Base-by-base conservation (phyloP, 2,797 vertebrate genomes). In the Pipistrellus pygmaeus region DNA sequence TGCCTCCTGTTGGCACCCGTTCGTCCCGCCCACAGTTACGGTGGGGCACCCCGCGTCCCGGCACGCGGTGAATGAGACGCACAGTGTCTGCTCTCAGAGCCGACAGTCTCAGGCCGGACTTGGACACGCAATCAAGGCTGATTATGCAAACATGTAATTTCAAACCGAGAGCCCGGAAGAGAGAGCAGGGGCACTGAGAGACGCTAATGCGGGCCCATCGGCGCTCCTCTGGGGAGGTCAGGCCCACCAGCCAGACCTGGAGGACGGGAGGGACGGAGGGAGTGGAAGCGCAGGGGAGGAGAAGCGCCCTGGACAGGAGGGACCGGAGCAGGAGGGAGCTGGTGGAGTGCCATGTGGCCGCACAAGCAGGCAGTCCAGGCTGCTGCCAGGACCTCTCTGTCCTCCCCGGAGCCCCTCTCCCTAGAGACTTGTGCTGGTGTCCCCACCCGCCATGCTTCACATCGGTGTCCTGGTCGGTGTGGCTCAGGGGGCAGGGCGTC, bases 381-480 rank as follows among this genome's bases (percentile, higher is more conserved):
- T 32, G 38, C 62, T 81, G n/a, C 89, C 62, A 85, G 95, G 35
- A 78, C 48, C 60, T 64, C 72, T 68, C 51, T 73, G 64, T 64
- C 53, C 68, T 88, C 69, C 21, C 20, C 38, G 21, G 66, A 76
- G 55, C 9, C 71, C 23, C 25, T 86, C 51, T 46, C 60, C 80
- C 72, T 72, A 27, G 62, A 84, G 68, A 64, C 53, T 80, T n/a
- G 15, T 66, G 55, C 46, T 11, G 41, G 51, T 30, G 80, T 80
- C 57, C 55, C 53, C 17, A 44, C 30, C 72, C 62, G 53, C 53
- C 32, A 75, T 14, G 15, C 60, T 68, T 68, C 35, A 10, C 21
- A 8, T 88, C 60, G 14, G 60, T 62, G 60, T 27, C 60, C 60
- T 30, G 27, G 60, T 62, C 2, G 12, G 60, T 62, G 27, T 62